Conservation (phyloP, 2,888 invertebrate species). For the Pyralis farinalis region DNA sequence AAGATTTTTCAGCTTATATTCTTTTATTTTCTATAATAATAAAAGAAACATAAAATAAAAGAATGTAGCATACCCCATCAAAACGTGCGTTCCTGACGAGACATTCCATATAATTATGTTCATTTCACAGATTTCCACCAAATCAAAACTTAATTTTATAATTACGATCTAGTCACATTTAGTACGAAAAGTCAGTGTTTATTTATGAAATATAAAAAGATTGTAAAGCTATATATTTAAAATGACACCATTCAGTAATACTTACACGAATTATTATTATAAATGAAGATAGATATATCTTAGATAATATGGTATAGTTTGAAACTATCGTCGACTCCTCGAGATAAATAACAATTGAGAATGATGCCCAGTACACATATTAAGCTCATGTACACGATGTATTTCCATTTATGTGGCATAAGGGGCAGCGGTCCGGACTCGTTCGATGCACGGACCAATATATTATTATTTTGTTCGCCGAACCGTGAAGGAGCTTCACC, state of each 20-base stretch:
- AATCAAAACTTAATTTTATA: constrained; percentile 10
- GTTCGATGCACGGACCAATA: constrained; percentile 36
- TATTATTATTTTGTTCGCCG: constrained; percentile 55
- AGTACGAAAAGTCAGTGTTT: constrained; percentile 6
- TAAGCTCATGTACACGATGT: background rate
- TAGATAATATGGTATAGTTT: no score
- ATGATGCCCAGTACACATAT: no score
- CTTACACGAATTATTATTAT: no score
- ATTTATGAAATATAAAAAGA: background rate
- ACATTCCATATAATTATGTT: no score
- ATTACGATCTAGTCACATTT: constrained; percentile 21
- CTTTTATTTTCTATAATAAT: no score
- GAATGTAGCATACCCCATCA: no score
- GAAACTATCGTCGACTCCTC: no score
- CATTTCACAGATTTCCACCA: constrained; percentile 4
- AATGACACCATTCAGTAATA: background rate
- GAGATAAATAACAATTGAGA: no score
- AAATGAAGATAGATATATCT: no score
- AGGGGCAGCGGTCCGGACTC: constrained; percentile 22
- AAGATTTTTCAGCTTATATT: no score
- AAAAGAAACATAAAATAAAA: no score
- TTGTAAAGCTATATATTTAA: background rate
- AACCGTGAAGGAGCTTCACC: constrained; percentile 43
- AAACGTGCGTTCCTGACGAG: no score
- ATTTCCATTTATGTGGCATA: constrained; percentile 20